Base-by-base conservation (phyloP, 2,888 invertebrate species). In the Acleris holmiana region DNA sequence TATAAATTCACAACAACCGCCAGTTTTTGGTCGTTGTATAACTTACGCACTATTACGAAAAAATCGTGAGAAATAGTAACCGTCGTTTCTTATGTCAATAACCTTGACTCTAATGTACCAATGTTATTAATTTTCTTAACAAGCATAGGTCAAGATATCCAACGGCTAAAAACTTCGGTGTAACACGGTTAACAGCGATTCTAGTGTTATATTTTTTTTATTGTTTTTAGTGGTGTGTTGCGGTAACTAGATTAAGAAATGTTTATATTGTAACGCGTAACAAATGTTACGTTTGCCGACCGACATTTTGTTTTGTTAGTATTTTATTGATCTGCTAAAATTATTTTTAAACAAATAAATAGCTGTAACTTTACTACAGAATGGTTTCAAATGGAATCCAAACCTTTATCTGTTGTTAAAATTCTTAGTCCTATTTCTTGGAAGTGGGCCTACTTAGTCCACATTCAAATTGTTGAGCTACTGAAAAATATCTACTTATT, bases 51-150 rank as follows among this genome's bases (percentile, higher is more conserved):
- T 60, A 55, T 64, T 64, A 64, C 64, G 59, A 60, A 64, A 64
- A 58, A 59, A 40, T 55, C 55, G 60, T 60, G 60, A 65, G 55
- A 65, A 65, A 65, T 65, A 65, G 49, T 55, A 44, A 59, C 46
- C 74, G 74, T 73, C 72, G 69, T 73, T n/a, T 73, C 70, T 55
- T 61, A 65, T 68, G 71, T 68, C 62, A 75, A 74, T 78, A 80
- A 75, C 84, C 84, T 84, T 81, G 77, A 47, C 55, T 66, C 68
- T 61, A 23, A 60, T 60, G 50, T 60, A 21, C 67, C 54, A 44
- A 61, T 59, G 49, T 54, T 23, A 50, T 56, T 47, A 46, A 47
- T 57, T 57, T 57, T 29, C 56, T 21, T 59, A 54, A 49, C 59
- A 25, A 53, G 53, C 59, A 59, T 65, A 49, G 54, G 44, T 59